phyloP scores from a whole-genome alignment of 1,140 invertebrate species.

The Drosophila triauraria region DNA sequence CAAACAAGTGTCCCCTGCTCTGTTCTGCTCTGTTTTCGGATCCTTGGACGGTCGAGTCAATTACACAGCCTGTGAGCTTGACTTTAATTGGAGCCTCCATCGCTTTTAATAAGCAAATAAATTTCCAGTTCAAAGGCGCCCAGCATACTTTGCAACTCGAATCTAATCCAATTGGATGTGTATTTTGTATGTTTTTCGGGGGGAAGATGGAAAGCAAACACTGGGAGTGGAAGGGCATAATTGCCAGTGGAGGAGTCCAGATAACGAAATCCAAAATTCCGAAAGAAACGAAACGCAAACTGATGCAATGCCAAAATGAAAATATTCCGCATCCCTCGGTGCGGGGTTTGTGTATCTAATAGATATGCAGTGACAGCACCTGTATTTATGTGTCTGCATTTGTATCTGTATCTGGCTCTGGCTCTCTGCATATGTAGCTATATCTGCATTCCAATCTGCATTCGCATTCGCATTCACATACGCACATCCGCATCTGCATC shows the following conservation, averaged over 20 bases:
- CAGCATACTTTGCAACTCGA: not conserved
- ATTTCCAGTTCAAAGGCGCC: conserved; percentile 14
- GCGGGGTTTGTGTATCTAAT: conserved; percentile 34
- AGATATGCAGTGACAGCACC: conserved; percentile 65
- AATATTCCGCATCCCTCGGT: conserved; percentile 22
- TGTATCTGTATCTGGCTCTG: conserved; percentile 23
- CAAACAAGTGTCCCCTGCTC: not conserved
- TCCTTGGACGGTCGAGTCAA: conserved; percentile 15
- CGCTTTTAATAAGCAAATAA: conserved; percentile 42
- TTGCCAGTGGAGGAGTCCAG: conserved; percentile 21
- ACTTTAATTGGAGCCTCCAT: conserved; percentile 19
- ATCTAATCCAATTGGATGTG: conserved; percentile 21
- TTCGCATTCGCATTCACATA: not conserved
- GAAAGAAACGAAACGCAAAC: conserved; percentile 28
- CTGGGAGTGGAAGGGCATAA: conserved; percentile 13
- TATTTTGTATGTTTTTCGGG: conserved; percentile 5
- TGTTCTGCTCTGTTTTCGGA: not conserved
- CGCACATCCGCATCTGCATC: conserved; percentile 22
- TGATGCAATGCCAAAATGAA: conserved; percentile 43
- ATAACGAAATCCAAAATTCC: conserved; percentile 4
- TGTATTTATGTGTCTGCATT: conserved; percentile 52
- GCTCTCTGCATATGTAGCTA: conserved; percentile 24
- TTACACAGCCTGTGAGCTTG: conserved; percentile 16
- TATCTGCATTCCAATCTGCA: conserved; percentile 31
- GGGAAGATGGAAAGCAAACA: conserved; percentile 54